Percentiles rank a stretch among this genome's conserved stretches.
Evolutionary conservation across 2,113 vertebrate genomes (phyloP).

Genomic region (Tetraodon nigroviridis): DNA sequence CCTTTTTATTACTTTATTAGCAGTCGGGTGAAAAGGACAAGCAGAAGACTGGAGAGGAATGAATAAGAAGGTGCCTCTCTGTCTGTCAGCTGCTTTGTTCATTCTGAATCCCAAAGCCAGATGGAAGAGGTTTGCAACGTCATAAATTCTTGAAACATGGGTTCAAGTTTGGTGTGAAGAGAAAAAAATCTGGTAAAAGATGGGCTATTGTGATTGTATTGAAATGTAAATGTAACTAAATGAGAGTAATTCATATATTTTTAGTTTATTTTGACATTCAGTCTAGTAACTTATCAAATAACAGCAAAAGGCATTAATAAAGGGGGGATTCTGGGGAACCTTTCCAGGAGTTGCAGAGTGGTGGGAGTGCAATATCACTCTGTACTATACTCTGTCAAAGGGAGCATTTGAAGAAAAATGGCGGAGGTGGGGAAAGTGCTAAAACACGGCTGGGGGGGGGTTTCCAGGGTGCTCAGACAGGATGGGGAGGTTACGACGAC

Average conservation of each 20-base stretch:
- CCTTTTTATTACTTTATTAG: conserved; percentile 20
- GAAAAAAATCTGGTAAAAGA: neutral
- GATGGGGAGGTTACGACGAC: conserved; percentile 43
- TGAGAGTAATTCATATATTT: no score
- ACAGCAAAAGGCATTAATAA: no score
- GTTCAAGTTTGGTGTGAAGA: conserved; percentile 18
- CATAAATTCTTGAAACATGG: conserved; percentile 42
- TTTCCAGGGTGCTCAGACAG: conserved; percentile 34
- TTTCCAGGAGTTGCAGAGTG: no score
- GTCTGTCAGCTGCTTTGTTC: conserved; percentile 63
- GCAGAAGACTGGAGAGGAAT: conserved; percentile 13
- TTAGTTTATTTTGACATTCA: no score
- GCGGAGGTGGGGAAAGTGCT: conserved; percentile 13
- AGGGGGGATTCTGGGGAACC: no score
- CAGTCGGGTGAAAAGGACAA: conserved; percentile 24
- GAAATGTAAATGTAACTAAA: no score
- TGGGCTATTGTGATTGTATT: no score
- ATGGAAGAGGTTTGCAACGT: conserved; percentile 56
- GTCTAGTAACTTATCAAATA: no score
- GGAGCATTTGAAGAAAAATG: conserved; percentile 10
- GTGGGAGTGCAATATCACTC: no score
- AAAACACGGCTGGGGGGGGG: neutral
- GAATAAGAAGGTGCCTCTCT: conserved; percentile 42
- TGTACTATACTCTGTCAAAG: neutral
- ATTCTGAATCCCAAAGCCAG: conserved; percentile 50